These are phyloP conservation scores for Bettongia penicillata DNA, from an alignment of 2,113 vertebrate species.

Conservation along the genomic window DNA sequence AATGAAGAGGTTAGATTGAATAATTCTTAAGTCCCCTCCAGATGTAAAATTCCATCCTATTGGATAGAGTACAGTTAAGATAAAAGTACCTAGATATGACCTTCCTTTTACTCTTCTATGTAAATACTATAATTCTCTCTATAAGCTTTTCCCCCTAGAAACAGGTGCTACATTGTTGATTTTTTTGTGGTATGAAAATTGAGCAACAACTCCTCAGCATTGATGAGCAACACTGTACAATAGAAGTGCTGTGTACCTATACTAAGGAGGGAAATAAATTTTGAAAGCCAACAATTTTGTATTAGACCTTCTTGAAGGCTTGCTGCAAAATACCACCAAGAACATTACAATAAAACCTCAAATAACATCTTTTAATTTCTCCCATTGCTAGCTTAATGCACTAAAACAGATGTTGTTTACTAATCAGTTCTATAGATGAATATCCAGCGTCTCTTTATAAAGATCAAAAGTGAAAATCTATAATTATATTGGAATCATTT, in stretches of 20 bases:
- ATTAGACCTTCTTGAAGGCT: conserved; percentile 28
- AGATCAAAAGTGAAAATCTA: conserved; percentile 50
- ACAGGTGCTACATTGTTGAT: conserved; percentile 12
- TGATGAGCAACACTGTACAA: conserved; percentile 24
- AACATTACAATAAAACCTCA: conserved; percentile 55
- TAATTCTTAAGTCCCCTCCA: not conserved
- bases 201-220: conserved; percentile 4
- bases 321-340: conserved; percentile 48
- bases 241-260: conserved; percentile 40
- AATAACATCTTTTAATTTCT: conserved; percentile 63
- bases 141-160: not conserved
- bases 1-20: not conserved
- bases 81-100: not conserved
- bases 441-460: conserved; percentile 39
- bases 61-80: not conserved
- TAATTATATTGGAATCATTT: conserved; percentile 12
- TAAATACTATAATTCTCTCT: not conserved
- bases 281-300: conserved; percentile 40
- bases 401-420: conserved; percentile 57
- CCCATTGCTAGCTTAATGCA: conserved; percentile 52
- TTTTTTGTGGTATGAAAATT: conserved; percentile 53
- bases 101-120: not conserved
- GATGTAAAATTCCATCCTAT: not conserved
- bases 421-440: not conserved
- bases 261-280: conserved; percentile 38